Evolutionary conservation across 2,888 invertebrate genomes (phyloP), one percentile per base, ranked within the genome.

Genomic region (Agrochola circellaris): DNA sequence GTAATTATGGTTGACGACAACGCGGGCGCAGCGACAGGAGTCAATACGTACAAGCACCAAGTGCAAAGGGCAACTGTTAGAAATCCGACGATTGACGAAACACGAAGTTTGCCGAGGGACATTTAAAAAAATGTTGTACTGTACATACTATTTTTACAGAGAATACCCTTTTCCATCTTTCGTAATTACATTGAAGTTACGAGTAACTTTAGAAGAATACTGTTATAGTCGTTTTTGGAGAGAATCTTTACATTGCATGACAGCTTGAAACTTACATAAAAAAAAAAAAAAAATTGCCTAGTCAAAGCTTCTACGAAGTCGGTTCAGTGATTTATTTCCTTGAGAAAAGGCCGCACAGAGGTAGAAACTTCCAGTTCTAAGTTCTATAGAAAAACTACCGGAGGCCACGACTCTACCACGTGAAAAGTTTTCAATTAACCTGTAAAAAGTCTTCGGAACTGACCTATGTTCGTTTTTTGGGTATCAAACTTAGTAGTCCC

Each of bases 351-450:
- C 51, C 17, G 42, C 48, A 68, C 58, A 60, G 60, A 38, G 48
- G 67, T 38, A 82, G 2, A 51, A 79, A 71, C 54, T 71, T 68
- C 60, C 62, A 54, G 60, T 34, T 58, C 30, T 48, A 74, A 74
- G 61, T 70, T 83, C 30, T 38, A 30, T 60, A 70, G 66, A 70
- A 82, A 82, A 78, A 66, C 66, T 62, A 73, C 26, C 15, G 8
- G 26, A 58, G 2, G 38, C 54, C 34, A 69, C 38, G 54, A 48
- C 42, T 75, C 13, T 45, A 54, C 6, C n/a, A 65, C 38, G 83
- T 72, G 58, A 34, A 72, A 82, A 82, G 72, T 81, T 81, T 82
- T 77, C 77, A 77, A 81, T 81, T 82, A 71, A 65, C 71, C 72
- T 56, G 68, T 48, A n/a, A 54, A 62, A 72, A 71, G 30, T 60